A percentile compares a stretch with the other conserved stretches of the same genome.
Evolutionary conservation across 2,888 invertebrate species (phyloP).

Genomic region (Auanema sp.): DNA sequence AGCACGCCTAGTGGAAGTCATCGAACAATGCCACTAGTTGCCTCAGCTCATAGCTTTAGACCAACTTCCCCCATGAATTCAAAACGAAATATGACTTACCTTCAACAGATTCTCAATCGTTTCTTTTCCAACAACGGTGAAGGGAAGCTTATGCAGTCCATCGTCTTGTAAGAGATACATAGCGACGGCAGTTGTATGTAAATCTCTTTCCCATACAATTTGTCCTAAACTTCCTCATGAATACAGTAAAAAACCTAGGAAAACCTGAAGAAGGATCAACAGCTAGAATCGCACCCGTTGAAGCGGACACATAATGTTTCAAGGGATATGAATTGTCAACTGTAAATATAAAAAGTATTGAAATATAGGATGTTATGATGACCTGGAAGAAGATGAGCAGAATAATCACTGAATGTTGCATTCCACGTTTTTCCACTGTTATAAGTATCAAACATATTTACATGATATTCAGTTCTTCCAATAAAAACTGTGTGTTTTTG

Average conservation of each 20-base stretch:
- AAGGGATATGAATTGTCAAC: conserved; percentile 54
- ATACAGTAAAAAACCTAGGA: neutral
- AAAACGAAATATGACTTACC: conserved; percentile 28
- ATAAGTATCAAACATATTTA: conserved; percentile 88
- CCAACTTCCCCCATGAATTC: too few species aligned
- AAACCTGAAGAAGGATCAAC: conserved; percentile 32
- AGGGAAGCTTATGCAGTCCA: conserved; percentile 64
- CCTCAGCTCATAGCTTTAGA: too few species aligned
- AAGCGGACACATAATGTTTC: conserved; percentile 65
- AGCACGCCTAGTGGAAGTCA: too few species aligned
- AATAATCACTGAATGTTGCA: conserved; percentile 93
- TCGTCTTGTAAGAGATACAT: conserved; percentile 73
- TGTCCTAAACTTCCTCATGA: conserved; percentile 68
- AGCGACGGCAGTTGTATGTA: conserved; percentile 79
- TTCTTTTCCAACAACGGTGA: conserved; percentile 63
- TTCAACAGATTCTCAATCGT: conserved; percentile 59
- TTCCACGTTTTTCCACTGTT: conserved; percentile 80
- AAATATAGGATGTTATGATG: neutral
- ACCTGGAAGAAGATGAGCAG: conserved; percentile 73
- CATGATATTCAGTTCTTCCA: conserved; percentile 76
- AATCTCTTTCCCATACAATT: conserved; percentile 83
- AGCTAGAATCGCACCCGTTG: conserved; percentile 53
- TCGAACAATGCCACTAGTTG: too few species aligned
- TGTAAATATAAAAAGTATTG: conserved; percentile 30
- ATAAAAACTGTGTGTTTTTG: conserved; percentile 39